Evolutionary conservation across 1,140 invertebrate genomes (phyloP).

Genomic region (Heterodera schachtii): DNA sequence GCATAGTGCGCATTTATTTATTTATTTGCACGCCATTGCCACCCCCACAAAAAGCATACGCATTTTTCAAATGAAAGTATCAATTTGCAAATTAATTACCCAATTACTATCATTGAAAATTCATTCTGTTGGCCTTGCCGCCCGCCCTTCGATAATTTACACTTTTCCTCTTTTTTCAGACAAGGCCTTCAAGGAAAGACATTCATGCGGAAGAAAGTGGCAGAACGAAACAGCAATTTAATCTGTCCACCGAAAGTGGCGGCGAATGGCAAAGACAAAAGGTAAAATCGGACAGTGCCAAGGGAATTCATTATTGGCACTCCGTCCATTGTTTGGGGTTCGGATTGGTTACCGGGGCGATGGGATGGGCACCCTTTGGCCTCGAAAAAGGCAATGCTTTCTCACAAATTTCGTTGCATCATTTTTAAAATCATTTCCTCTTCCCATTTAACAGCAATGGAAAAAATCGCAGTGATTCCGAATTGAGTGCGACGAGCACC

Average conservation of each 20-base stretch:
- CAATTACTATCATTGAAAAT: too few species aligned
- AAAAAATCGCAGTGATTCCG: neutral
- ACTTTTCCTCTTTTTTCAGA: constrained; percentile 17
- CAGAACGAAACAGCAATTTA: constrained; percentile 17
- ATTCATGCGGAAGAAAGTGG: constrained; percentile 28
- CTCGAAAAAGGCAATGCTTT: neutral
- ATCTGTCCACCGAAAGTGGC: constrained; percentile 2
- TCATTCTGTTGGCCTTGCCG: too few species aligned
- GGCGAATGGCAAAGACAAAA: neutral
- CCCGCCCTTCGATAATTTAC: neutral
- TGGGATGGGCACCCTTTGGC: neutral
- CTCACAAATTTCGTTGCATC: neutral
- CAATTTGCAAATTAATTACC: too few species aligned
- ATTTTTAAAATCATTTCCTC: neutral
- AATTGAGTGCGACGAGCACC: constrained; percentile 8
- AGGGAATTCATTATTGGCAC: too few species aligned
- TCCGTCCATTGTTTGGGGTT: neutral
- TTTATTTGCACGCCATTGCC: constrained; percentile 2
- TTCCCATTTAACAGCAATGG: neutral
- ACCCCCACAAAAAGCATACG: neutral
- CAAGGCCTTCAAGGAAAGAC: constrained; percentile 30
- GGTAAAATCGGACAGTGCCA: neutral
- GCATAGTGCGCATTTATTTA: neutral
- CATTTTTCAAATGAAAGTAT: too few species aligned
- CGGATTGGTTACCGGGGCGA: neutral